phyloP scores from a whole-genome alignment of 2,888 invertebrate species.

The Caenorhabditis zanzibari region DNA sequence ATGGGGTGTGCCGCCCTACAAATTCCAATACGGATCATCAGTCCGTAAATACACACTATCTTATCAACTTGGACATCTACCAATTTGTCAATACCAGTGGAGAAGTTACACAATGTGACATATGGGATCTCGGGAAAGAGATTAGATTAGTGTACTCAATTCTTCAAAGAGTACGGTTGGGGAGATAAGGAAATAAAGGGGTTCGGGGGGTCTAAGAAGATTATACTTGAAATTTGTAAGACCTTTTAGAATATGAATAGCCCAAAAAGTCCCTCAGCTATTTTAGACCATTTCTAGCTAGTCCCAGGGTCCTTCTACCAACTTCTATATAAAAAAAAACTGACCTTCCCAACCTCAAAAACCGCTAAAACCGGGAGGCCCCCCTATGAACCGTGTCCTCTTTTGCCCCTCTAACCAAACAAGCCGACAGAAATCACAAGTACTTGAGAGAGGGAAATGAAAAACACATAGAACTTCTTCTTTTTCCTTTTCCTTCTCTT shows the following conservation, averaged over 20 bases:
- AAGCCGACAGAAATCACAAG: neutral
- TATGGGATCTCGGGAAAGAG: too few relatives aligned
- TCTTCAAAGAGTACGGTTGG: neutral
- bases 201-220: too few relatives aligned
- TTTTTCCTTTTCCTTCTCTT: too few relatives aligned
- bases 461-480: too few relatives aligned
- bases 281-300: too few relatives aligned
- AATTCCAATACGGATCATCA: slow-evolving; percentile 10
- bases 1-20: neutral
- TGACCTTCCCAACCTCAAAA: neutral
- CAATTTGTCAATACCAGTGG: neutral
- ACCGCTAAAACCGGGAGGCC: neutral
- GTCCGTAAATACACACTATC: slow-evolving; percentile 9
- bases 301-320: too few relatives aligned
- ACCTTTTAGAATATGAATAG: too few relatives aligned
- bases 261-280: too few relatives aligned
- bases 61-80: slow-evolving; percentile 3
- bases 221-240: too few relatives aligned
- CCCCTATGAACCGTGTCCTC: neutral
- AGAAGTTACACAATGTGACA: slow-evolving; percentile 26
- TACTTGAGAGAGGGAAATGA: neutral
- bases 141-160: too few relatives aligned
- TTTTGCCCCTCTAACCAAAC: too few relatives aligned
- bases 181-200: neutral
- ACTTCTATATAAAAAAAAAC: too few relatives aligned